A percentile compares a stretch with the other conserved stretches of the same genome.
These are phyloP conservation scores for Girardia tigrina DNA, from an alignment of 2,888 invertebrate species.

Conservation along the genomic window DNA sequence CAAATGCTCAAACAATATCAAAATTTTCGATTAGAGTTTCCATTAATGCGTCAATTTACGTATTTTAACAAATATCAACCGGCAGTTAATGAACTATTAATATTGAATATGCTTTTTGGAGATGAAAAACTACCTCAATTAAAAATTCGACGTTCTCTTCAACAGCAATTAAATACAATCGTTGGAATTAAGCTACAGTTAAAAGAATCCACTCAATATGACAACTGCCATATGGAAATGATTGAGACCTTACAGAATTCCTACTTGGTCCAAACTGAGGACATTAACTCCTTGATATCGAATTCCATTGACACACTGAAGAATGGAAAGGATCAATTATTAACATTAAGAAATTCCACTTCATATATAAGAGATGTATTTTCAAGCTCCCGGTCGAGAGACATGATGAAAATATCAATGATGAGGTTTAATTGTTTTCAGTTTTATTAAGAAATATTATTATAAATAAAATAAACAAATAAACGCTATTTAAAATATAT, in stretches of 20 bases:
- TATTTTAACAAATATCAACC: constrained; percentile 19
- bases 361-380: constrained; percentile 1
- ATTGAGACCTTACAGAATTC: constrained; percentile 1
- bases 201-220: constrained; percentile 2
- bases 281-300: background rate
- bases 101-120: constrained; percentile 1
- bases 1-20: constrained; percentile 19
- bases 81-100: background rate
- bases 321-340: background rate
- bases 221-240: constrained; percentile 15
- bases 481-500: too few relatives aligned
- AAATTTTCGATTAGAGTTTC: background rate
- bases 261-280: background rate
- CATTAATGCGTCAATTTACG: background rate
- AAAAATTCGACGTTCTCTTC: constrained; percentile 9
- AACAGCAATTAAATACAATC: constrained; percentile 4
- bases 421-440: too few relatives aligned
- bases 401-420: background rate
- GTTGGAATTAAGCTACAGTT: background rate
- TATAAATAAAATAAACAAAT: too few relatives aligned
- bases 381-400: background rate
- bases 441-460: too few relatives aligned
- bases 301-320: constrained; percentile 6
- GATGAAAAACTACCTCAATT: background rate
- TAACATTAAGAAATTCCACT: constrained; percentile 16